Base-by-base conservation (phyloP, 1,140 invertebrate species). In the Trichonephila clavata region DNA sequence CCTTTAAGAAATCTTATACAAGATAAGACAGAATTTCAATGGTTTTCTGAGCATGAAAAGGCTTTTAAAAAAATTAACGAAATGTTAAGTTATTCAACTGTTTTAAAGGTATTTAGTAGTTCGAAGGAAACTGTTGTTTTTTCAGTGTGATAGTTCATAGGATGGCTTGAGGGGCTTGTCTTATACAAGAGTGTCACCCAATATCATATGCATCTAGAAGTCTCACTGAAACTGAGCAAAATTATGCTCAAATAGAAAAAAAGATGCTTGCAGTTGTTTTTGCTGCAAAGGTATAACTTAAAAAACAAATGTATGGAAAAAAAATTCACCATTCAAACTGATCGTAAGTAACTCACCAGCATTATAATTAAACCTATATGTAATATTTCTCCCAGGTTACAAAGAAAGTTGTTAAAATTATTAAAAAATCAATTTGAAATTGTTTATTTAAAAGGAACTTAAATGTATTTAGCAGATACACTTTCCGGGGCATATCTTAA, bases 201-300 rank as follows among this genome's bases (percentile, higher is more conserved):
- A 95, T 96, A 6, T 95, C 95, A 21, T 96, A 95, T 94, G 96
- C 96, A 8, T 96, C 96, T 7, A 93, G 96, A 61, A 95, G 95
- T 18, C 94, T 96, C 20, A 96, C 95, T 8, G 13, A n/a, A n/a
- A n/a, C n/a, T n/a, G n/a, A n/a, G n/a, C n/a, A n/a, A n/a, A n/a
- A n/a, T n/a, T n/a, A n/a, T n/a, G n/a, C n/a, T n/a, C n/a, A n/a
- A n/a, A n/a, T n/a, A n/a, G n/a, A n/a, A n/a, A n/a, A n/a, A n/a
- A 90, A 13, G 94, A 95, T 96, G 7, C 94, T 96, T 4, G 96
- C 96, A 7, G 96, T 96, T 77, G 95, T 96, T 6, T 97, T 96
- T 94, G 95, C 95, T 95, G 7, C 95, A 96, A 89, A 91, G 95
- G 61, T 96, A 95, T 92, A 95, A 96, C 84, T 96, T 95, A n/a